Evolutionary conservation across 2,888 invertebrate species (phyloP).

Genomic region (Fragum fragum): DNA sequence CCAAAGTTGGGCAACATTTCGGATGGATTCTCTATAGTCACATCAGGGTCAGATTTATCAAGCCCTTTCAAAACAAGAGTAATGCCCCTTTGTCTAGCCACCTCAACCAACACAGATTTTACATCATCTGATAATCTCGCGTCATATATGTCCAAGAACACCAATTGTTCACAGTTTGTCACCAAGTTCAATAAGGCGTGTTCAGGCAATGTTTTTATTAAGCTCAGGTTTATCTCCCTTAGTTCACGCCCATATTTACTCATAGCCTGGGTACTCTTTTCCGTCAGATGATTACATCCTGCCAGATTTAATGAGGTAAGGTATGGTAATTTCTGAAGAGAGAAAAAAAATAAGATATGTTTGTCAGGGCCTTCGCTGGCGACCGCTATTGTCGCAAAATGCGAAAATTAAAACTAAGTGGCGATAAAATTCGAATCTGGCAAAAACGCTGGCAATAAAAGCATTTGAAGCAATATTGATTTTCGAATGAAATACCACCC

Average conservation of each 20-base stretch:
- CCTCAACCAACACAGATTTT: constrained; percentile 62
- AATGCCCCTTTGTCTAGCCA: constrained; percentile 68
- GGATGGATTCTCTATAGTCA: constrained; percentile 72
- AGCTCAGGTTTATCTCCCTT: constrained; percentile 74
- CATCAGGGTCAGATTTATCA: constrained; percentile 62
- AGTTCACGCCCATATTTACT: constrained; percentile 72
- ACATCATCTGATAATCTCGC: constrained; percentile 71
- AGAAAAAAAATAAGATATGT: constrained; percentile 9
- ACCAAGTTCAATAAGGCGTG: constrained; percentile 76
- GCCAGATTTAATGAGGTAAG: constrained; percentile 79
- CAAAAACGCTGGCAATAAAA: too few relatives aligned
- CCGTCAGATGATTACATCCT: constrained; percentile 81
- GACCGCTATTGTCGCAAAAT: too few relatives aligned
- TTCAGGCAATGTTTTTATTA: constrained; percentile 74
- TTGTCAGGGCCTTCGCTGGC: too few relatives aligned
- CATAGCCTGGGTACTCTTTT: constrained; percentile 72
- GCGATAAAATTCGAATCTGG: too few relatives aligned
- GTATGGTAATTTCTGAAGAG: constrained; percentile 78
- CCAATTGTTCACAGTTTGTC: constrained; percentile 65
- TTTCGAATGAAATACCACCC: too few relatives aligned
- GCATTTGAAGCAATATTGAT: too few relatives aligned
- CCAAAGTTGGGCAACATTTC: constrained; percentile 73
- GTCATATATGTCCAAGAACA: constrained; percentile 80
- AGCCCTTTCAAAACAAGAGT: constrained; percentile 74
- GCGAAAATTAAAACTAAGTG: too few relatives aligned